Evolutionary conservation across 2,888 invertebrate genomes (phyloP).

Genomic region (Melikaiella ostensackeni): DNA sequence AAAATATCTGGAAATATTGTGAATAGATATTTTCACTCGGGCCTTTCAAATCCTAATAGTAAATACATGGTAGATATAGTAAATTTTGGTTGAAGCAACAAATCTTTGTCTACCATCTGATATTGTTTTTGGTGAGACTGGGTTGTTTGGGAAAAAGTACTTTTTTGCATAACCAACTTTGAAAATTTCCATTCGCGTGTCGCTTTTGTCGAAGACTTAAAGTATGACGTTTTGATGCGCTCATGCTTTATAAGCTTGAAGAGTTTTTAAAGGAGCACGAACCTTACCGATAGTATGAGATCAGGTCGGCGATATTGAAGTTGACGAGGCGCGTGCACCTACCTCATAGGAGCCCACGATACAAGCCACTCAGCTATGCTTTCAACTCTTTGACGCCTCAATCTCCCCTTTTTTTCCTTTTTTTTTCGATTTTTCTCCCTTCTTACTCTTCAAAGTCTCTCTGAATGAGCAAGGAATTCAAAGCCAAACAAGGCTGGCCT

Average conservation of each 20-base stretch:
- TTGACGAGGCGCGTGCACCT: slow-evolving; percentile 22
- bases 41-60: no score
- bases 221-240: background rate
- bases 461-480: no score
- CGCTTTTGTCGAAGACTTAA: background rate
- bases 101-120: no score
- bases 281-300: background rate
- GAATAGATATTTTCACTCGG: no score
- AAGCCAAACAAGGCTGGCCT: no score
- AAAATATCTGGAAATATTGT: no score
- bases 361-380: slow-evolving; percentile 17
- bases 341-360: background rate
- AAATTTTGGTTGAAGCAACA: no score
- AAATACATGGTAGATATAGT: no score
- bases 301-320: slow-evolving; percentile 25
- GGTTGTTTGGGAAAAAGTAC: no score
- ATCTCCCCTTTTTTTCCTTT: background rate
- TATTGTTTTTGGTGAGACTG: no score
- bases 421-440: background rate
- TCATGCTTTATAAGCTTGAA: background rate
- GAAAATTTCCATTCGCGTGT: background rate
- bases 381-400: slow-evolving; percentile 5
- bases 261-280: background rate
- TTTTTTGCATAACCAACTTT: background rate
- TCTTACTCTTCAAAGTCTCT: no score